These are phyloP conservation scores for Dendrophyllia cribrosa DNA, from an alignment of 64 coral and sea anemone species.

Conservation along the genomic window DNA sequence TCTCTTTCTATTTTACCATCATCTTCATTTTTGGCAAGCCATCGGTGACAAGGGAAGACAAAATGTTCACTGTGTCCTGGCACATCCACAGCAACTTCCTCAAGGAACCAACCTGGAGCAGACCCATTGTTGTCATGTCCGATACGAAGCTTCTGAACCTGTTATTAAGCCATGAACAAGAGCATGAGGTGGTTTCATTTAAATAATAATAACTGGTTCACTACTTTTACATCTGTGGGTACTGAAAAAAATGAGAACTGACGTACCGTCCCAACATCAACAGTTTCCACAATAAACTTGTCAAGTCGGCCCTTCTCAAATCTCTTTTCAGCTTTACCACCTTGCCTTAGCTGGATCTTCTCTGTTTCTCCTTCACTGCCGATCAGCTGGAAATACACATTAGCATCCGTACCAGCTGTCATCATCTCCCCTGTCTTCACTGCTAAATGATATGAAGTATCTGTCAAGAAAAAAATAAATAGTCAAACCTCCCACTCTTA, in stretches of 20 bases:
- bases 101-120: conserved; percentile 86
- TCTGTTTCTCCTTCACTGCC: conserved; percentile 93
- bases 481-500: background rate
- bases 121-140: conserved; percentile 91
- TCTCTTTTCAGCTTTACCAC: conserved; percentile 90
- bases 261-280: conserved; percentile 83
- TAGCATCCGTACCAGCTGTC: conserved; percentile 90
- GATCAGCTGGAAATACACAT: conserved; percentile 94
- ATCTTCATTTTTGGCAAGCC: conserved; percentile 87
- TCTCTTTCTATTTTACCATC: conserved; percentile 89
- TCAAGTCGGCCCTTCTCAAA: conserved; percentile 93
- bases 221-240: no score
- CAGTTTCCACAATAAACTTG: conserved; percentile 97
- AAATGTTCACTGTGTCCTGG: conserved; percentile 79
- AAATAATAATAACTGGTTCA: no score
- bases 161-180: background rate
- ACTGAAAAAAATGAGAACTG: background rate
- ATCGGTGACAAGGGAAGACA: conserved; percentile 82
- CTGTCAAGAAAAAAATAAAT: conserved; percentile 18
- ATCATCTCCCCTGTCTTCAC: conserved; percentile 90
- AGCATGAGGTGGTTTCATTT: background rate
- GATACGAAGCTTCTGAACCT: conserved; percentile 86
- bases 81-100: conserved; percentile 80
- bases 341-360: conserved; percentile 89
- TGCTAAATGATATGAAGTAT: conserved; percentile 90